A percentile compares a stretch with the other conserved stretches of the same genome.
phyloP scores from a whole-genome alignment of 2,113 vertebrate genomes.

The Pardalotus punctatus region DNA sequence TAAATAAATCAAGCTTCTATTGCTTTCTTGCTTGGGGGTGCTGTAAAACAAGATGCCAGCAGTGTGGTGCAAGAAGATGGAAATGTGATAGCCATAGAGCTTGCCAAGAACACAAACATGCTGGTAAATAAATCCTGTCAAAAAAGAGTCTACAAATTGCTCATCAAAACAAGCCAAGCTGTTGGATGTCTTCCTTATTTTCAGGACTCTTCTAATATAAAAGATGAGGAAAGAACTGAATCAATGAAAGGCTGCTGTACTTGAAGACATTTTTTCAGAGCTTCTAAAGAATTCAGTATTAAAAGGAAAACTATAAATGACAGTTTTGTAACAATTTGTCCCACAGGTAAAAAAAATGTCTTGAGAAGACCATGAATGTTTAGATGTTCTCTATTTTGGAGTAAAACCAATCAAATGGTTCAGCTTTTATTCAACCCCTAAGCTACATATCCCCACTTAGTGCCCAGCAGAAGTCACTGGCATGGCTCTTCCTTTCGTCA shows the following conservation, averaged over 20 bases:
- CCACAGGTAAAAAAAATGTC: not conserved
- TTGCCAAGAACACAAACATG: not conserved
- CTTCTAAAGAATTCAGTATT: not conserved
- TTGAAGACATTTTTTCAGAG: not conserved
- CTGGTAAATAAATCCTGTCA: not conserved
- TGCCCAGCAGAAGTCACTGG: not conserved
- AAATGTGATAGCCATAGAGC: not conserved
- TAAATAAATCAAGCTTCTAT: not conserved
- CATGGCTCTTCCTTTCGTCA: not conserved
- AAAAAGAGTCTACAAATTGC: not conserved
- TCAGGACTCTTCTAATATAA: not conserved
- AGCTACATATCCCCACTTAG: not conserved
- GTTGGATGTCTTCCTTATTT: not conserved
- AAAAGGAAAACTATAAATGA: not conserved
- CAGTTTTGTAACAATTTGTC: not conserved
- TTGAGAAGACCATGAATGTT: not conserved
- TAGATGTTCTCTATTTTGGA: not conserved
- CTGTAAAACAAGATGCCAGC: not conserved
- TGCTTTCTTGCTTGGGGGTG: not conserved
- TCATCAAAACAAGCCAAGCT: not conserved
- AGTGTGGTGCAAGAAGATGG: not conserved
- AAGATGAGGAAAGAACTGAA: not conserved
- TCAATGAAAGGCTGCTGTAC: not conserved
- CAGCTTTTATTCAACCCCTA: not conserved
- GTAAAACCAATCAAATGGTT: fast-evolving